Evolutionary conservation across 2,113 vertebrate genomes (phyloP), one percentile per base, ranked within the genome.

Genomic region (Limanda limanda): DNA sequence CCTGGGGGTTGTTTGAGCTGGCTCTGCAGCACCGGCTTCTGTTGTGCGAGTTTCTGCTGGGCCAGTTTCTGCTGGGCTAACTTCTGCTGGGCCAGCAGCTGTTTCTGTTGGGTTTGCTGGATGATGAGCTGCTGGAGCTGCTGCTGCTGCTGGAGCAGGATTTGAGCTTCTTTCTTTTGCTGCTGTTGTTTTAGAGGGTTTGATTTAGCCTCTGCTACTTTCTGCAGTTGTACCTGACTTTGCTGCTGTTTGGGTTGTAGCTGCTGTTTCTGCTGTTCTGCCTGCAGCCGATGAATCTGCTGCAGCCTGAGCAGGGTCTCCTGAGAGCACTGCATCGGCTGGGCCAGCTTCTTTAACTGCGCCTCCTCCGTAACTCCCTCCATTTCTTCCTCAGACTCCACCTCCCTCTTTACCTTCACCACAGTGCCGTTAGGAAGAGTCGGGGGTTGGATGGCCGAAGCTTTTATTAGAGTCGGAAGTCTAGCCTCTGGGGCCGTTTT

Each of bases 261-360:
- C 35, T 82, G 79, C 27, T 79, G 84, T 40, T 87, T 88, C 56
- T 89, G 88, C 23, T 83, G 88, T 1, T 92, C 91, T 0, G 86
- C 78, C 74, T 93, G 94, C 42, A 93, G 83, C 60, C 87, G 84
- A 0, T 93, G 92, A 42, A 93, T 94, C 80, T 93, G 92, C 90
- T 94, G 94, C 68, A 94, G 88, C 63, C 83, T 89, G 56, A 92
- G 80, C 68, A 94, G 82, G 0, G 93, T 95, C 86, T 93, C 93
- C 78, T 93, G 91, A 4, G 93, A 94, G 84, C 94, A 94, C 84
- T 91, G 94, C 68, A 83, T 86, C 0, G 71, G 85, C 42, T 67
- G 87, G 21, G 51, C 48, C 20, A 57, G 67, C 73, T 76, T 89
- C 84, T 90, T 93, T 7, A 48, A 62, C 63, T 85, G 89, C 1